Evolutionary conservation across 2,113 vertebrate genomes (phyloP).

Genomic region (Macquaria ambigua): DNA sequence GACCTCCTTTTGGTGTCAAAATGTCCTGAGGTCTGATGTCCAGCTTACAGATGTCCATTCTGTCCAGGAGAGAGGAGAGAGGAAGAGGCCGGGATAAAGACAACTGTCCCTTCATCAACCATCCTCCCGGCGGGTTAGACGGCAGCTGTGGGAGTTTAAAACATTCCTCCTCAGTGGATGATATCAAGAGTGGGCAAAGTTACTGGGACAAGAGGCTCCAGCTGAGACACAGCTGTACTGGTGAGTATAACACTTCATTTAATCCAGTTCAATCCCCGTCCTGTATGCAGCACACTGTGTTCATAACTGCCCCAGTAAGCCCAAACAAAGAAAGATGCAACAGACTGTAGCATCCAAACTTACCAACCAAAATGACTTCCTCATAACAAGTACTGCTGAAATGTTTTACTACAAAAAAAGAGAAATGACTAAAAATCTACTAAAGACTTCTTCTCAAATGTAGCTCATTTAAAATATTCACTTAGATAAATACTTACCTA

Average conservation of each 20-base stretch:
- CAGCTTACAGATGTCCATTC: neutral
- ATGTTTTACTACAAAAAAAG: neutral
- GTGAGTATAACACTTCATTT: conserved; percentile 50
- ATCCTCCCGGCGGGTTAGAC: conserved; percentile 81
- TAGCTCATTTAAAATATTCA: too few species aligned
- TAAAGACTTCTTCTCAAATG: neutral
- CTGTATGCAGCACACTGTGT: neutral
- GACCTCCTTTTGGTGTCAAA: neutral
- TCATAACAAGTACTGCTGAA: neutral
- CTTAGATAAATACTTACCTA: too few species aligned
- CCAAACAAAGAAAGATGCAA: neutral
- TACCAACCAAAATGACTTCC: neutral
- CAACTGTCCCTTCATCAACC: conserved; percentile 83
- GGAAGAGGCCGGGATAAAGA: conserved; percentile 2
- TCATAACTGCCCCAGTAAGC: too few species aligned
- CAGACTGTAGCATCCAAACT: neutral
- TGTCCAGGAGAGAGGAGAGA: conserved; percentile 39
- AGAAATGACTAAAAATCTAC: neutral
- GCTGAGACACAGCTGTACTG: conserved; percentile 84
- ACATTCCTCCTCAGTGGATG: conserved; percentile 87
- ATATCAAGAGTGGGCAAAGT: conserved; percentile 85
- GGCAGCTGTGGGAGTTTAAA: conserved; percentile 87
- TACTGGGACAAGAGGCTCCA: conserved; percentile 77
- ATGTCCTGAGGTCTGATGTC: neutral
- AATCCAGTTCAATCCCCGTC: neutral